Evolutionary conservation across 2,888 invertebrate species (phyloP).

Genomic region (Xestobium rufovillosum): DNA sequence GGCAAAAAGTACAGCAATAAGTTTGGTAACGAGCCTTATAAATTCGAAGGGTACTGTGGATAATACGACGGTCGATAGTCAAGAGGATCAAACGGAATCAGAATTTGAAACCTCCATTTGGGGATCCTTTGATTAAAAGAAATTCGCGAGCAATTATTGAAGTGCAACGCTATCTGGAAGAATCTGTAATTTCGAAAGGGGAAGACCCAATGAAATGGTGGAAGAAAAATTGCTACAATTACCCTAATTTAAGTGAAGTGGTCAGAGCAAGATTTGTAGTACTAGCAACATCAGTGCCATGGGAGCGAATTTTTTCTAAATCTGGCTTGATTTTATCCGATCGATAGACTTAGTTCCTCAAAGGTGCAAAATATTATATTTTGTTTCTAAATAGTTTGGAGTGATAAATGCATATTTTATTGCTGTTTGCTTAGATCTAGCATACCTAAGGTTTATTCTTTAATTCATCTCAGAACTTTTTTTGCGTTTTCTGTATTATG

Average conservation of each 20-base stretch:
- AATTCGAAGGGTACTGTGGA: too few relatives aligned
- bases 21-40: too few relatives aligned
- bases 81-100: too few relatives aligned
- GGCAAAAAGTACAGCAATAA: too few relatives aligned
- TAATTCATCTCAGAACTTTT: too few relatives aligned
- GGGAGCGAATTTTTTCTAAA: constrained; percentile 28
- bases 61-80: too few relatives aligned
- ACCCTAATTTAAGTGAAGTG: constrained; percentile 10
- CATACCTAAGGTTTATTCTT: too few relatives aligned
- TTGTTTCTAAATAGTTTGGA: constrained; percentile 27
- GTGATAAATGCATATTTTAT: too few relatives aligned
- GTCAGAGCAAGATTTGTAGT: constrained; percentile 20
- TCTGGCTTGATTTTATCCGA: constrained; percentile 24
- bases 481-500: too few relatives aligned
- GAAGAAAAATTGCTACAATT: constrained; percentile 8
- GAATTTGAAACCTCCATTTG: constrained; percentile 2
- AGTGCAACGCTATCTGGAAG: constrained; percentile 13
- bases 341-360: constrained; percentile 20
- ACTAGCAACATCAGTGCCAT: constrained; percentile 28
- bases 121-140: constrained; percentile 11
- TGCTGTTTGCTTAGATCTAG: too few relatives aligned
- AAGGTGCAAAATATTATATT: constrained; percentile 21
- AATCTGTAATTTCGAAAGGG: constrained; percentile 10
- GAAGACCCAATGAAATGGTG: constrained; percentile 16
- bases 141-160: constrained; percentile 14